Evolutionary conservation across 2,888 invertebrate species (phyloP), one percentile per base, ranked within the genome.

Genomic region (Stenchaetothrips biformis): DNA sequence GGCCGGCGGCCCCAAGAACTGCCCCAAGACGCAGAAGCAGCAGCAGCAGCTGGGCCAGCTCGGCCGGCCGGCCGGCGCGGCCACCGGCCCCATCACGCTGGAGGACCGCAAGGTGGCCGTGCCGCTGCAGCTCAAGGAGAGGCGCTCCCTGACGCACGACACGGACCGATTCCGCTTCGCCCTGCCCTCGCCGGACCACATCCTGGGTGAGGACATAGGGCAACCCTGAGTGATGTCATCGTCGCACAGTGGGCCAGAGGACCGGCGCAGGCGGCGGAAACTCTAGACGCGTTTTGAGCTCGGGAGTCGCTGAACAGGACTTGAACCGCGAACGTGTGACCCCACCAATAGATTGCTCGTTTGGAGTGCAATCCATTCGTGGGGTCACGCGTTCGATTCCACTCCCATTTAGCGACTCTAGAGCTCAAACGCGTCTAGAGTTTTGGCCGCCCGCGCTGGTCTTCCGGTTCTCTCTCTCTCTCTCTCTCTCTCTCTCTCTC

Each of bases 161-260:
- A 91, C 91, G 0, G 84, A 90, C 80, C 85, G 88, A 81, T 91
- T 90, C 85, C 86, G 89, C 9, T 91, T 92, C 85, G 88, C 87
- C 78, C 86, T 92, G 25, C 91, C 91, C 4, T 87, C 89, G 21
- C 84, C 86, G 13, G 86, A 89, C 48, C 91, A 91, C 84, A 86
- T 90, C 79, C 86, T 92, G 16, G 91, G 90, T 84, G 79, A 78
- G 82, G n/a, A n/a, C 79, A 80, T 8, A 79, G 84, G 83, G 86
- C 37, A 81, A 13, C 53, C 13, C 49, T 7, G 8, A 7, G 49
- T 13, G 49, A 7, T 13, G 49, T 13, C 49, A 13, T 13, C 49
- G 49, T 49, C 49, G 49, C 49, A 49, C 13, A 49, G 8, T 13
- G 13, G 7, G 7, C 49, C 49, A 49, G 49, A 49, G 8, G 49